phyloP scores from a whole-genome alignment of 2,113 vertebrate species.

The Acanthochromis polyacanthus region DNA sequence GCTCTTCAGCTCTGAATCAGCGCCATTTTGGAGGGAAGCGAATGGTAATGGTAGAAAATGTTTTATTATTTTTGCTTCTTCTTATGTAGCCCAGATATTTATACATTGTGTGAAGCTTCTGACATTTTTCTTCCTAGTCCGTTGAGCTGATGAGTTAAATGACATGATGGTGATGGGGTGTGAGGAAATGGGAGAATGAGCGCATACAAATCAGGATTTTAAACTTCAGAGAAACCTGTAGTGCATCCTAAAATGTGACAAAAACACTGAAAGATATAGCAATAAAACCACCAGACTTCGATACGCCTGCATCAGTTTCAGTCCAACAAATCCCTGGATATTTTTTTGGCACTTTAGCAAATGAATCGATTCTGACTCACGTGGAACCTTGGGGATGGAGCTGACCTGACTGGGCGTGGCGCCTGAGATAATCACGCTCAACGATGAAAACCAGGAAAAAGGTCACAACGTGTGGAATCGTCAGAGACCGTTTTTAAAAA shows the following conservation, averaged over 20 bases:
- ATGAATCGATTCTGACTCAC: conserved; percentile 50
- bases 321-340: conserved; percentile 2
- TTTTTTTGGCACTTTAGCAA: neutral
- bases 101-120: neutral
- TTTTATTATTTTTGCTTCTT: neutral
- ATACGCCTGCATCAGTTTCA: neutral
- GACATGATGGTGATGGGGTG: neutral
- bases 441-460: neutral
- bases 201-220: too few species aligned
- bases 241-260: too few species aligned
- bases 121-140: neutral
- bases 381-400: neutral
- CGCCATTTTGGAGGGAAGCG: neutral
- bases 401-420: conserved; percentile 30
- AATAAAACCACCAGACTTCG: too few species aligned
- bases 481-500: conserved; percentile 40
- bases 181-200: neutral
- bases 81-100: neutral
- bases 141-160: neutral
- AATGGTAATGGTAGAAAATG: too few species aligned
- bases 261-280: too few species aligned
- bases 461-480: conserved; percentile 17
- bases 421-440: neutral
- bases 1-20: neutral
- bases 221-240: too few species aligned